Conservation (phyloP, 2,797 vertebrate species). For the Tamandua tetradactyla region DNA sequence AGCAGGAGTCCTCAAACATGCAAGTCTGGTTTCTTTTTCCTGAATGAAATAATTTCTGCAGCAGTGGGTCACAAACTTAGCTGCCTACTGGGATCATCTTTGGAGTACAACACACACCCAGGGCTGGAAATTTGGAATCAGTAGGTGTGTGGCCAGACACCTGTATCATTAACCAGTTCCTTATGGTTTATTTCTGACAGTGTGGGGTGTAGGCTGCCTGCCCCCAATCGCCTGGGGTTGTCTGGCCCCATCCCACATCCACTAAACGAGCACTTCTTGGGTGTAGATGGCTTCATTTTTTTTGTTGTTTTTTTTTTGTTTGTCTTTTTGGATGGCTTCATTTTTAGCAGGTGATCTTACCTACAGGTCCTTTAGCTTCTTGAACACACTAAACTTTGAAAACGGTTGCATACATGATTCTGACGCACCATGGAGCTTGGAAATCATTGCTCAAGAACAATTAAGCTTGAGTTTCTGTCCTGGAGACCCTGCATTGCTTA, state of each 20-base stretch:
- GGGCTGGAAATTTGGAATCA: background rate
- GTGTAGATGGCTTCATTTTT: background rate
- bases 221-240: background rate
- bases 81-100: background rate
- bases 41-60: background rate
- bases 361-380: background rate
- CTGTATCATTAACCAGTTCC: background rate
- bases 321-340: fast-evolving
- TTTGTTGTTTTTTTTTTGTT: too few species aligned
- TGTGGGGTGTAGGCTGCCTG: background rate
- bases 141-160: background rate
- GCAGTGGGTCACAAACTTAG: background rate
- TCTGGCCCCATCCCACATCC: background rate
- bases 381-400: background rate
- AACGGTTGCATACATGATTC: background rate
- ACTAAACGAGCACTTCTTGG: background rate
- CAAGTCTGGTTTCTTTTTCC: background rate
- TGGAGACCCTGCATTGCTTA: background rate
- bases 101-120: background rate
- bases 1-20: background rate
- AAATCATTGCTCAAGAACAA: background rate
- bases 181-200: background rate
- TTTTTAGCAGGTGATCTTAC: background rate
- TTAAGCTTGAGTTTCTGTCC: background rate
- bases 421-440: fast-evolving